These are phyloP conservation scores for Sinopyrophorus schimmeli DNA, from an alignment of 2,888 invertebrate species.

Conservation along the genomic window DNA sequence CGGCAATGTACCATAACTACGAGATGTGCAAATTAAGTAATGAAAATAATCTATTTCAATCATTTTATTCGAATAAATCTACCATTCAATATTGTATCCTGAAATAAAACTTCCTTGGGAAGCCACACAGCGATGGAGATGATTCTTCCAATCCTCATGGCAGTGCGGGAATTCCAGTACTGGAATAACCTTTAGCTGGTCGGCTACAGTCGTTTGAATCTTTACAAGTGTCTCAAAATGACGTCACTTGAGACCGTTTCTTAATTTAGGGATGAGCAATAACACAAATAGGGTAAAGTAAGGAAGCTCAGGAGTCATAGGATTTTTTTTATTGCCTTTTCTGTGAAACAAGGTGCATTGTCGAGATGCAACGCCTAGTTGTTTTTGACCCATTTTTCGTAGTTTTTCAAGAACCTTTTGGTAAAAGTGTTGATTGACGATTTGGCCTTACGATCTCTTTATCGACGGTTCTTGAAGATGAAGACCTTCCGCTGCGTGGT, in stretches of 20 bases:
- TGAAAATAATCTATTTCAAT: not conserved
- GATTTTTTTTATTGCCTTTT: not conserved
- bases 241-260: constrained; percentile 24
- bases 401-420: constrained; percentile 18
- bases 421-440: constrained; percentile 25
- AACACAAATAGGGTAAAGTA: not conserved
- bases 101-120: constrained; percentile 36
- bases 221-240: constrained; percentile 37
- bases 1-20: no score
- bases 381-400: constrained; percentile 15
- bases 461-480: constrained; percentile 15
- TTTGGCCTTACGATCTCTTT: constrained; percentile 31
- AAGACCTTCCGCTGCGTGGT: constrained; percentile 3
- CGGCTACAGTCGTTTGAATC: constrained; percentile 37
- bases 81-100: constrained; percentile 1
- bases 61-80: not conserved
- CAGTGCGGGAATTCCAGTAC: not conserved
- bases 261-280: constrained; percentile 2
- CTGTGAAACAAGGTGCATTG: constrained; percentile 18
- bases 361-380: constrained; percentile 15
- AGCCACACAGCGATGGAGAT: constrained; percentile 36
- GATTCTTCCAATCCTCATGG: constrained; percentile 24
- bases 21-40: constrained; percentile 1
- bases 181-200: constrained; percentile 36
- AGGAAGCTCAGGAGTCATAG: not conserved